These are phyloP conservation scores for Pilophorus perplexus DNA, from an alignment of 2,888 invertebrate species.

Conservation along the genomic window DNA sequence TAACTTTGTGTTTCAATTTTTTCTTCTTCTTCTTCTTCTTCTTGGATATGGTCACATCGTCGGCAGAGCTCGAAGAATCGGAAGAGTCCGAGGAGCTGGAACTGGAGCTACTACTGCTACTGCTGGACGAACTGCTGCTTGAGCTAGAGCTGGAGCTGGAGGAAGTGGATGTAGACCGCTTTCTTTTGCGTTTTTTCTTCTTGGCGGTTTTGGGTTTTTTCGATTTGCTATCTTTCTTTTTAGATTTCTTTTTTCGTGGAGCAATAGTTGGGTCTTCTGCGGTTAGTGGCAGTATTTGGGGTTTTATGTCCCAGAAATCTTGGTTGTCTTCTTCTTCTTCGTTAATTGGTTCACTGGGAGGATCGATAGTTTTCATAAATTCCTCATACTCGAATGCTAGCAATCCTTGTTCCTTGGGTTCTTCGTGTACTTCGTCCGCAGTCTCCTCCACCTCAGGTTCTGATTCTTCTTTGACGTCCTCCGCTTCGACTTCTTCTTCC, in stretches of 20 bases:
- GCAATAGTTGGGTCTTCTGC: not conserved
- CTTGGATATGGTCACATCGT: not conserved
- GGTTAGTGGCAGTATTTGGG: not conserved
- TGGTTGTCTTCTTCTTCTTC: constrained; percentile 2
- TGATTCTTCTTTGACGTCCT: not conserved
- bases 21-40: constrained; percentile 41
- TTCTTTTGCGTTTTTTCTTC: constrained; percentile 42
- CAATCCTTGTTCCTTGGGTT: constrained; percentile 45
- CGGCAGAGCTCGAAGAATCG: not conserved
- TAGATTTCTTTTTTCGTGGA: constrained; percentile 43
- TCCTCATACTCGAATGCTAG: constrained; percentile 59
- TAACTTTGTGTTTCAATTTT: constrained; percentile 31
- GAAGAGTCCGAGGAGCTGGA: constrained; percentile 31
- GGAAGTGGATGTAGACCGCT: constrained; percentile 41
- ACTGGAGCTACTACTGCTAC: constrained; percentile 45
- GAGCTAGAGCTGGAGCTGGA: constrained; percentile 47
- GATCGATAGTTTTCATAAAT: constrained; percentile 59
- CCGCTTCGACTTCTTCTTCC: no score
- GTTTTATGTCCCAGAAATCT: constrained; percentile 27
- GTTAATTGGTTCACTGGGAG: constrained; percentile 45
- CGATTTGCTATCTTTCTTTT: constrained; percentile 45
- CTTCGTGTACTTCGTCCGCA: not conserved
- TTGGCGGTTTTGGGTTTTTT: constrained; percentile 43
- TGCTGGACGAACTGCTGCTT: constrained; percentile 45
- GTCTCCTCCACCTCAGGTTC: not conserved